Evolutionary conservation across 2,113 vertebrate species (phyloP).

Genomic region (Cyanoderma ruficeps): DNA sequence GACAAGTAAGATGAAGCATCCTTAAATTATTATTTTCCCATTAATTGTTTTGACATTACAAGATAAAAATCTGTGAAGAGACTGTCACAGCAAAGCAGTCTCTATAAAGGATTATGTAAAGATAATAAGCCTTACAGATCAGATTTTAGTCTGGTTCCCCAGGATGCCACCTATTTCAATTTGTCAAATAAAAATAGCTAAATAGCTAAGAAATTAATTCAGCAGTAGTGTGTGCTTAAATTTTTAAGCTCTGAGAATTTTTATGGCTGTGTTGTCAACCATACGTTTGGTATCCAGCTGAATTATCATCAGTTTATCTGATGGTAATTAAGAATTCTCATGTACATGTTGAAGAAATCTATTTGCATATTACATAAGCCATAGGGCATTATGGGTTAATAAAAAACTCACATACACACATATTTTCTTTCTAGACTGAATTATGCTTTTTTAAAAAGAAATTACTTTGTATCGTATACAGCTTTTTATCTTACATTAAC

Average conservation of each 20-base stretch:
- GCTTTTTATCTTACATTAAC: background rate
- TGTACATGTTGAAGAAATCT: background rate
- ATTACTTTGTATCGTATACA: fast-evolving
- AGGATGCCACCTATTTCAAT: background rate
- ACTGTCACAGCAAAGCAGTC: background rate
- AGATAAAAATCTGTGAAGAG: background rate
- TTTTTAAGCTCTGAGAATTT: background rate
- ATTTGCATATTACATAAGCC: background rate
- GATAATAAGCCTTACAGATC: background rate
- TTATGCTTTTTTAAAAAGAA: background rate
- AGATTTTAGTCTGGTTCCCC: background rate
- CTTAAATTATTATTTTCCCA: constrained; percentile 20
- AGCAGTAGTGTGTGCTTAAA: background rate
- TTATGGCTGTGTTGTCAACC: background rate
- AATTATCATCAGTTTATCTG: background rate
- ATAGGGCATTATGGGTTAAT: background rate
- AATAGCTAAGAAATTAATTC: background rate
- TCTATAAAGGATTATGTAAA: background rate
- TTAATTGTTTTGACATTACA: constrained; percentile 1
- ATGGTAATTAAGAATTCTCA: background rate
- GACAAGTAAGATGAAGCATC: background rate
- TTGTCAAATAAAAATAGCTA: background rate
- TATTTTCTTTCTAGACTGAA: background rate
- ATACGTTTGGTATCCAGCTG: background rate
- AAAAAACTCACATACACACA: background rate